Evolutionary conservation across 1,140 invertebrate species (phyloP).

Genomic region (Cydia amplana): DNA sequence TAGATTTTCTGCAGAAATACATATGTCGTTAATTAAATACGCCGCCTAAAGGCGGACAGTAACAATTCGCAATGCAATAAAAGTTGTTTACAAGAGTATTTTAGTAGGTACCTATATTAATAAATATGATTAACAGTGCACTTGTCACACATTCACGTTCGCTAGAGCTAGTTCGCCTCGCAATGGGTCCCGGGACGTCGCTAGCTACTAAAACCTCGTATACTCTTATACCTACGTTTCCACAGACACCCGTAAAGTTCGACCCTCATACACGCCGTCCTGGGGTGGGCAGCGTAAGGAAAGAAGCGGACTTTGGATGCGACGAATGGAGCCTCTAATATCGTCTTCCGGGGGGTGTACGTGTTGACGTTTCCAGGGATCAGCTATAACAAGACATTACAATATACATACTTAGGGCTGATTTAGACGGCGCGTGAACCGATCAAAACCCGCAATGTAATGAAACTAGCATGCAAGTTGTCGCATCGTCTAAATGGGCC

Average conservation of each 20-base stretch:
- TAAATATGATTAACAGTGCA: not conserved
- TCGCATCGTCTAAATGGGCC: too few species aligned
- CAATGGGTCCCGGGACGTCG: slow-evolving; percentile 56
- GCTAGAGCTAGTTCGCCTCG: slow-evolving; percentile 50
- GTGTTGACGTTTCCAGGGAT: slow-evolving; percentile 93
- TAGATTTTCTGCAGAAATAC: slow-evolving; percentile 83
- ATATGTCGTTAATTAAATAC: slow-evolving; percentile 50
- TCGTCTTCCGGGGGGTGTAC: slow-evolving; percentile 88
- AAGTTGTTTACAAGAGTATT: slow-evolving; percentile 22
- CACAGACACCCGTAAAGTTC: slow-evolving; percentile 93
- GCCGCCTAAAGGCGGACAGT: slow-evolving; percentile 60
- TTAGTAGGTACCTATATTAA: not conserved
- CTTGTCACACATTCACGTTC: slow-evolving; percentile 36
- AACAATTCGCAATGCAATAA: slow-evolving; percentile 41
- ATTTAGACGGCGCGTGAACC: too few species aligned
- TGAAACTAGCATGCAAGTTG: too few species aligned
- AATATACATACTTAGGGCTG: too few species aligned
- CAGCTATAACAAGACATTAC: slow-evolving; percentile 83
- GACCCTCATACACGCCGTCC: slow-evolving; percentile 95
- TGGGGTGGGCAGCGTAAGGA: slow-evolving; percentile 91
- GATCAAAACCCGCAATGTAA: too few species aligned
- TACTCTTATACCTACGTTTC: slow-evolving; percentile 86
- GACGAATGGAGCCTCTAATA: slow-evolving; percentile 90
- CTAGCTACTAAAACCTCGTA: slow-evolving; percentile 51
- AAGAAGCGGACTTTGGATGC: slow-evolving; percentile 93